These are phyloP conservation scores for Acutogordius australiensis DNA, from an alignment of 2,888 invertebrate species.

Conservation along the genomic window DNA sequence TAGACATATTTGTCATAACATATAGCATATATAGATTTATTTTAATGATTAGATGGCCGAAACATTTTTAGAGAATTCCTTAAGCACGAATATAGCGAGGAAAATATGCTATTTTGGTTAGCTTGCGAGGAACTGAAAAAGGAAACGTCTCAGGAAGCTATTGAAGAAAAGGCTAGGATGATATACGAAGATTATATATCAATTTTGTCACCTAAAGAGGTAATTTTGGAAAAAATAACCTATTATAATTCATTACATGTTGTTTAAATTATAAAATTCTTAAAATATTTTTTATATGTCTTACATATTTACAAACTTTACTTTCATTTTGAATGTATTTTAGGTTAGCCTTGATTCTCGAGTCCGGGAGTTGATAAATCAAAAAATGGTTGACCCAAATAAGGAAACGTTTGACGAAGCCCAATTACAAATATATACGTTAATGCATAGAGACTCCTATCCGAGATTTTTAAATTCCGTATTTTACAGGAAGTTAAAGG, in stretches of 20 bases:
- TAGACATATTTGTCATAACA: too few relatives aligned
- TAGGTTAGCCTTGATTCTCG: conserved; percentile 88
- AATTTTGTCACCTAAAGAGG: conserved; percentile 92
- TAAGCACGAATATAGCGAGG: conserved; percentile 86
- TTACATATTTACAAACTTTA: too few relatives aligned
- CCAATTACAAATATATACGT: conserved; percentile 92
- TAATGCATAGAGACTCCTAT: conserved; percentile 98
- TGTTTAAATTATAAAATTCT: too few relatives aligned
- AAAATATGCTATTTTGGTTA: conserved; percentile 91
- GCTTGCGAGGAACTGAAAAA: conserved; percentile 87
- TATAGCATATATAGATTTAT: too few relatives aligned
- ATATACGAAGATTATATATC: conserved; percentile 99
- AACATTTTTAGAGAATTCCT: conserved; percentile 82
- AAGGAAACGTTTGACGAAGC: conserved; percentile 95
- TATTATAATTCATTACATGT: too few relatives aligned
- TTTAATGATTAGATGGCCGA: conserved; percentile 38
- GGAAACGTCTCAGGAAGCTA: conserved; percentile 59
- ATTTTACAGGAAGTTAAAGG: conserved; percentile 47
- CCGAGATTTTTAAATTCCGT: conserved; percentile 79
- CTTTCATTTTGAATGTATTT: too few relatives aligned
- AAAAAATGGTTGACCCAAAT: conserved; percentile 86
- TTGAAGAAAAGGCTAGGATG: conserved; percentile 81
- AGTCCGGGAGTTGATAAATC: conserved; percentile 84
- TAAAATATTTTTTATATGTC: too few relatives aligned
- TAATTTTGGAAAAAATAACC: too few relatives aligned